A percentile compares a stretch with the other conserved stretches of the same genome.
phyloP scores from a whole-genome alignment of 1,140 invertebrate genomes.

The Tyrophagus putrescentiae region DNA sequence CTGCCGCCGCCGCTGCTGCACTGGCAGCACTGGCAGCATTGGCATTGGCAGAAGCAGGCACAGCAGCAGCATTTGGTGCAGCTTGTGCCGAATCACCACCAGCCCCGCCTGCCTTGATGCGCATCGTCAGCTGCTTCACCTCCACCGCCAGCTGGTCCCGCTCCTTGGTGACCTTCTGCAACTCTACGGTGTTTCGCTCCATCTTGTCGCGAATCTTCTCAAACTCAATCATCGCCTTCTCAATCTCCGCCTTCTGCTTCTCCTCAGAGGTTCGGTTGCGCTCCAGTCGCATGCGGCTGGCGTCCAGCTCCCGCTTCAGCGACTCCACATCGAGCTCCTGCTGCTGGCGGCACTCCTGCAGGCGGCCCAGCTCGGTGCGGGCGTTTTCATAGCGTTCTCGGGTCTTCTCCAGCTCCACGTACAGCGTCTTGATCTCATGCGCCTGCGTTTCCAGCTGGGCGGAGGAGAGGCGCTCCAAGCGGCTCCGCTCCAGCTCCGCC shows the following conservation, averaged over 20 bases:
- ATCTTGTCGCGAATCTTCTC: constrained; percentile 67
- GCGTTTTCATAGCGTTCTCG: constrained; percentile 32
- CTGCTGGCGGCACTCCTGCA: constrained; percentile 25
- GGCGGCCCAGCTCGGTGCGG: constrained; percentile 24
- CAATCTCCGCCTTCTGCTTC: constrained; percentile 60
- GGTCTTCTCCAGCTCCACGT: constrained; percentile 51
- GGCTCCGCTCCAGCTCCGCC: constrained; percentile 24
- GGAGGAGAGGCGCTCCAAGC: constrained; percentile 23
- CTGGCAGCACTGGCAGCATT: too few species aligned
- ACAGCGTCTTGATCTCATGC: constrained; percentile 36
- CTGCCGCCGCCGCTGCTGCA: neutral
- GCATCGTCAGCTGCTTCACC: constrained; percentile 24
- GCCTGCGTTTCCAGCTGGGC: constrained; percentile 30
- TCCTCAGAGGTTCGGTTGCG: constrained; percentile 53
- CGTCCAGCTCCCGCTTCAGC: constrained; percentile 46
- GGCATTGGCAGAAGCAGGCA: too few species aligned
- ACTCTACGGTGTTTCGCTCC: constrained; percentile 60
- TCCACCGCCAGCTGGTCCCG: constrained; percentile 32
- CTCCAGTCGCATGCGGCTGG: constrained; percentile 56
- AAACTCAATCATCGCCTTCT: constrained; percentile 63
- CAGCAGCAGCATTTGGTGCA: too few species aligned
- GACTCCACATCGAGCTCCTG: constrained; percentile 27
- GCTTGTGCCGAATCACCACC: too few species aligned
- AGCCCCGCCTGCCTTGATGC: neutral
- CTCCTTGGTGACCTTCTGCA: constrained; percentile 49